Evolutionary conservation across 1,140 invertebrate species (phyloP).

Genomic region (Lucilia cuprina): DNA sequence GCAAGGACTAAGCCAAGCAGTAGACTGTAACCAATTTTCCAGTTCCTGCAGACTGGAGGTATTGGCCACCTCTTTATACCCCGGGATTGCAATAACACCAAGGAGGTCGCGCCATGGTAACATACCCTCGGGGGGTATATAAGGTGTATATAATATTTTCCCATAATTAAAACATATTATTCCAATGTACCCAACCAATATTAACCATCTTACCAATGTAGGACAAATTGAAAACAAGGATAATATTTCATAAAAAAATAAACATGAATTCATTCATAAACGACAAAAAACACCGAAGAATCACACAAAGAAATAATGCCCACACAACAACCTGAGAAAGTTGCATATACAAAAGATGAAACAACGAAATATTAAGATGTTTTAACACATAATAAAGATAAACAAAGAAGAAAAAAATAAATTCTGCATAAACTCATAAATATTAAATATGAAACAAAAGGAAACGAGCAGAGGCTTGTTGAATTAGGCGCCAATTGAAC

Average conservation of each 20-base stretch:
- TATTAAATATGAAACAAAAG: conserved; percentile 44
- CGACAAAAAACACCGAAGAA: background rate
- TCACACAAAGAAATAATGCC: background rate
- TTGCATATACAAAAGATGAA: background rate
- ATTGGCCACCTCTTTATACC: no score
- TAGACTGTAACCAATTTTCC: no score
- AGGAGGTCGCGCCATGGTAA: no score
- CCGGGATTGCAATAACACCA: no score
- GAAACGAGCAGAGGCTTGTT: background rate
- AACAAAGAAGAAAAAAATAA: conserved; percentile 31
- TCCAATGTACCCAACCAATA: background rate
- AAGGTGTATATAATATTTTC: no score
- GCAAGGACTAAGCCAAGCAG: no score
- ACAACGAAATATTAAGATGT: background rate
- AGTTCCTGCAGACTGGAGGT: no score
- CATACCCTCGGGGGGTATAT: no score
- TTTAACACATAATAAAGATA: conserved; percentile 27
- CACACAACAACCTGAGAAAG: conserved; percentile 23
- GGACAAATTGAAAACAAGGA: background rate
- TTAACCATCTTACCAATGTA: background rate
- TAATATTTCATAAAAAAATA: conserved; percentile 17
- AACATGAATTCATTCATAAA: conserved; percentile 21
- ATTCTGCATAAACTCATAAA: conserved; percentile 63
- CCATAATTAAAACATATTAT: no score
- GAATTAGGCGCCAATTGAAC: conserved; percentile 22